phyloP scores from a whole-genome alignment of 2,888 invertebrate species.

The Trimorus sp. region DNA sequence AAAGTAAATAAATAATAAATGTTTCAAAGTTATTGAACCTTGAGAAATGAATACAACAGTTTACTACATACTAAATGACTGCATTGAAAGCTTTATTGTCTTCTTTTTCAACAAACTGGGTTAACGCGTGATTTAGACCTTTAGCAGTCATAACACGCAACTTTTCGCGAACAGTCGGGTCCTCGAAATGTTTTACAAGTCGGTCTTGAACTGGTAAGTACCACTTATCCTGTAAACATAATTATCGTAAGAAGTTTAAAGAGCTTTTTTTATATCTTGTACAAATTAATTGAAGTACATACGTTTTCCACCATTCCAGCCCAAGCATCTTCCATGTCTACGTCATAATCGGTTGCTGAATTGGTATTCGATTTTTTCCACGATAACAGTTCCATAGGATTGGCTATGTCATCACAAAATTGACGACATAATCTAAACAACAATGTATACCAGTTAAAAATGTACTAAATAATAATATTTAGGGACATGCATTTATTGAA shows the following conservation, averaged over 20 bases:
- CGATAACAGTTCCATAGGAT: conserved; percentile 47
- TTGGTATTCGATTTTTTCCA: conserved; percentile 40
- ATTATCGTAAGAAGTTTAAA: background rate
- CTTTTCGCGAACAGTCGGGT: conserved; percentile 19
- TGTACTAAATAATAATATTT: background rate
- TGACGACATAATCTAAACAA: conserved; percentile 33
- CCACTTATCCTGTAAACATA: conserved; percentile 40
- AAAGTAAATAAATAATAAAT: conserved; percentile 7
- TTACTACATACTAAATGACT: conserved; percentile 33
- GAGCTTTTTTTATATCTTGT: background rate
- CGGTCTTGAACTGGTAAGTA: conserved; percentile 44
- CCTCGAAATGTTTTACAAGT: conserved; percentile 9
- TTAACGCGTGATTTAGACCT: conserved; percentile 47
- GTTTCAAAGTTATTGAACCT: background rate
- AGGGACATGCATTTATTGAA: background rate
- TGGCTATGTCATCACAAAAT: conserved; percentile 39
- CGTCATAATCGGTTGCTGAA: background rate
- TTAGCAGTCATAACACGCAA: conserved; percentile 37
- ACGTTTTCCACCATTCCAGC: conserved; percentile 35
- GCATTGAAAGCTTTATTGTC: conserved; percentile 33
- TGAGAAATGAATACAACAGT: background rate
- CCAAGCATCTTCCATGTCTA: conserved; percentile 50
- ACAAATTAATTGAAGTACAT: conserved; percentile 21
- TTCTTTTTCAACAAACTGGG: conserved; percentile 45
- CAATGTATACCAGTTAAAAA: background rate